Evolutionary conservation across 92 coral and sea anemone species (phyloP).

Genomic region (Palythoa grandiflora): DNA sequence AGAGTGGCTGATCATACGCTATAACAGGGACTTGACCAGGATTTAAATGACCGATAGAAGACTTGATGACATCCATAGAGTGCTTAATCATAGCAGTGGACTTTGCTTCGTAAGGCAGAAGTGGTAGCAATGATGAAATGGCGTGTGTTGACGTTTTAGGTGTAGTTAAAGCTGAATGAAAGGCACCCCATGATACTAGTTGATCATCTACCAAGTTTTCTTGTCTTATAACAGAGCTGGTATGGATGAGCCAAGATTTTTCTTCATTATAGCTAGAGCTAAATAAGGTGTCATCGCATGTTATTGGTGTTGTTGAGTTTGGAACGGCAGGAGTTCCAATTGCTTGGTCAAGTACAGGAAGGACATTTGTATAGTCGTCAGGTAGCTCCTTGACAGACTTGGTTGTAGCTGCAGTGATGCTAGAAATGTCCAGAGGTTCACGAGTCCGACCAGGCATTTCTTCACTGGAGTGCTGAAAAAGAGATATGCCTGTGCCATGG

Average conservation of each 20-base stretch:
- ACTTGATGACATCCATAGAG: constrained; percentile 50
- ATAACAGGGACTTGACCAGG: constrained; percentile 51
- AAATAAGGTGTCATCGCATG: constrained; percentile 17
- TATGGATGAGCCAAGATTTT: constrained; percentile 13
- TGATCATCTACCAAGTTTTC: constrained; percentile 17
- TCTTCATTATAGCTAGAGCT: constrained; percentile 17
- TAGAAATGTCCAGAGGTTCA: constrained; percentile 14
- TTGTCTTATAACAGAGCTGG: constrained; percentile 13
- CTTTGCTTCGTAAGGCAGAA: constrained; percentile 44
- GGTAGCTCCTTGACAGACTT: constrained; percentile 31
- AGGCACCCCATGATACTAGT: constrained; percentile 19
- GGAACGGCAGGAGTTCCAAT: constrained; percentile 19
- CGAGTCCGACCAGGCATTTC: constrained; percentile 42
- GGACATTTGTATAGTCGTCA: constrained; percentile 17
- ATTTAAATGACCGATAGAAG: constrained; percentile 24
- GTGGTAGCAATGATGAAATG: constrained; percentile 43
- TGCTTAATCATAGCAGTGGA: constrained; percentile 49
- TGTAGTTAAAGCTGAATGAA: constrained; percentile 16
- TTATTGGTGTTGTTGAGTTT: constrained; percentile 13
- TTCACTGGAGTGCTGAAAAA: constrained; percentile 61
- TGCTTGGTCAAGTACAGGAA: constrained; percentile 15
- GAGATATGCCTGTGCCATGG: constrained; percentile 76
- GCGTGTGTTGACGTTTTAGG: constrained; percentile 16
- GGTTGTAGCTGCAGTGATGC: constrained; percentile 34
- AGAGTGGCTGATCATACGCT: constrained; percentile 48